Conservation (phyloP, 2,797 vertebrate genomes). For the Gymnopithys bicolor region DNA sequence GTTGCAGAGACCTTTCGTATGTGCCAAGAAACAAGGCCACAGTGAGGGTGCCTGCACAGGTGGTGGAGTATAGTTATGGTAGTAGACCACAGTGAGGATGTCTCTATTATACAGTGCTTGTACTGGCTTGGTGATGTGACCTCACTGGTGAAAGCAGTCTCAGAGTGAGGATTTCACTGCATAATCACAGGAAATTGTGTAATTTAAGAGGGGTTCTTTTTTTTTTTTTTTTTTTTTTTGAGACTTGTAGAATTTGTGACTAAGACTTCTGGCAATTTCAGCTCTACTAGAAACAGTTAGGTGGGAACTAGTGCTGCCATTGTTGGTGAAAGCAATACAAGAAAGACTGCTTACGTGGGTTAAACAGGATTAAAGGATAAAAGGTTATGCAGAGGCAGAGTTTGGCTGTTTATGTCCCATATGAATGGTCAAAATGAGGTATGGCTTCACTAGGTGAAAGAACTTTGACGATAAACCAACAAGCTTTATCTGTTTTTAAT, state of each 20-base stretch:
- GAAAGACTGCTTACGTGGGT: neutral
- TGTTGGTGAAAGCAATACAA: neutral
- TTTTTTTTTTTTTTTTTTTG: neutral
- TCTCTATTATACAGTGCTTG: neutral
- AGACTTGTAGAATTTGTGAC: neutral
- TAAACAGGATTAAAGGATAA: neutral
- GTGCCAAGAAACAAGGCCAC: neutral
- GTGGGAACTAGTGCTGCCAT: neutral
- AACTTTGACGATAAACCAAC: neutral
- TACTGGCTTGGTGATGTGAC: neutral
- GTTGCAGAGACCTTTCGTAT: neutral
- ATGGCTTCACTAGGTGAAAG: neutral
- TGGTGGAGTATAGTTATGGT: neutral
- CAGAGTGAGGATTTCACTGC: neutral
- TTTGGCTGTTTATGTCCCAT: neutral
- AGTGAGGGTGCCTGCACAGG: fast-evolving
- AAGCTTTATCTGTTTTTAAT: neutral
- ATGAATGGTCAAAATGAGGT: neutral
- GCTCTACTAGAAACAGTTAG: neutral
- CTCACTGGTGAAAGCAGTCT: neutral
- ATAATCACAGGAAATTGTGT: neutral
- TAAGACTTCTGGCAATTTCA: neutral
- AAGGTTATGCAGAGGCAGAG: neutral
- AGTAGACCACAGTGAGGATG: neutral
- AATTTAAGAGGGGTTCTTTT: neutral